Evolutionary conservation across 2,797 vertebrate species (phyloP).

Genomic region (Cossypha heuglini): DNA sequence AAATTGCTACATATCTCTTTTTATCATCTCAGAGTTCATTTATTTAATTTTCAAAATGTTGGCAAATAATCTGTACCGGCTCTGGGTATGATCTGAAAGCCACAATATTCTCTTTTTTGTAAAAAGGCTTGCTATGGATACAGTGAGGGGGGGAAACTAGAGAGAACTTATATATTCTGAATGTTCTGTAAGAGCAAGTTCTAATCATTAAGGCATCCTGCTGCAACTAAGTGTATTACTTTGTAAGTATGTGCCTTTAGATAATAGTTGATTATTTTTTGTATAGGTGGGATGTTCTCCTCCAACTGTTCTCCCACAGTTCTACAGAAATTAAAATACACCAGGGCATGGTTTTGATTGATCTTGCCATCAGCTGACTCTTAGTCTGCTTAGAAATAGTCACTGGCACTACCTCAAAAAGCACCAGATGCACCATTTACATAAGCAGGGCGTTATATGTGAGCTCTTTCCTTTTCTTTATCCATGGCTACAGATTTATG

Average conservation of each 20-base stretch:
- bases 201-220: background rate
- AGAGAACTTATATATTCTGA: background rate
- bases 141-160: fast-evolving
- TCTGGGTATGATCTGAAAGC: background rate
- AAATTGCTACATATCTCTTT: background rate
- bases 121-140: background rate
- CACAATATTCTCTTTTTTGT: fast-evolving
- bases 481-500: background rate
- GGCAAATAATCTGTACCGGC: background rate
- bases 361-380: background rate
- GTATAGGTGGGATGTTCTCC: background rate
- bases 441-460: background rate
- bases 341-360: background rate
- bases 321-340: background rate
- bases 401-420: slow-evolving; percentile 6
- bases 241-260: background rate
- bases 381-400: slow-evolving; percentile 5
- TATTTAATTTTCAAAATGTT: background rate
- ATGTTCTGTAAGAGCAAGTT: background rate
- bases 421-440: slow-evolving; percentile 21
- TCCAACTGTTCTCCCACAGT: background rate
- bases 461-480: background rate
- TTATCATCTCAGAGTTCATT: background rate
- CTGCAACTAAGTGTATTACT: background rate
- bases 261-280: background rate